Base-by-base conservation (phyloP, 2,113 vertebrate species). In the Dolichotis patagonum region DNA sequence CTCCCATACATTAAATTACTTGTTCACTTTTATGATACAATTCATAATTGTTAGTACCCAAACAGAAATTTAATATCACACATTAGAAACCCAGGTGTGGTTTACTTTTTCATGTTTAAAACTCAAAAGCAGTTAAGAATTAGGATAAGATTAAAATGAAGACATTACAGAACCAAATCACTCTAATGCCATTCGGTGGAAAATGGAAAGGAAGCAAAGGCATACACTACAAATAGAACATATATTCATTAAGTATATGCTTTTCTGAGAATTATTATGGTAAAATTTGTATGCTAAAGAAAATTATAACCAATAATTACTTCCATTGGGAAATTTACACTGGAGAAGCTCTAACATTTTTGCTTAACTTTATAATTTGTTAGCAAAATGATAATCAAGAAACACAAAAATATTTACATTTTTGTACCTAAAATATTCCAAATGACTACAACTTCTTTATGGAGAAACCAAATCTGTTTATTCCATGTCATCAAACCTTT, bases 41-140 rank as follows among this genome's bases (percentile, higher is more conserved):
- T 75, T 95, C 90, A 73, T 54, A 94, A 92, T 41, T 49, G 49
- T 67, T 13, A 90, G 8, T 82, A 5, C 28, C 62, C 83, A 94
- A 94, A 71, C 41, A 81, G 92, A 85, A 35, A 3, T 81, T 73
- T 88, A 81, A 7, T 71, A 89, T 54, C 58, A 52, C 43, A 22
- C 46, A 92, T 77, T 82, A 35, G 38, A 90, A 91, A 38, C 43
- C 28, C 17, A 89, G 38, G 46, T 32, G 22, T 88, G 52, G 22
- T 88, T 95, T 58, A 85, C 54, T 73, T 73, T 88, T n/a, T 95
- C 67, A 96, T 82, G 12, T 85, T 95, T 81, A 60, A 14, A 97
- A 62, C 24, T 52, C 16, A 92, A 90, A 89, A 87, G 80, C 1
- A 63, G 58, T 38, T 95, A 16, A 52, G 80, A 96, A 96, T 54